Evolutionary conservation across 2,113 vertebrate species (phyloP), one percentile per base, ranked within the genome.

Genomic region (Casuarius casuarius): DNA sequence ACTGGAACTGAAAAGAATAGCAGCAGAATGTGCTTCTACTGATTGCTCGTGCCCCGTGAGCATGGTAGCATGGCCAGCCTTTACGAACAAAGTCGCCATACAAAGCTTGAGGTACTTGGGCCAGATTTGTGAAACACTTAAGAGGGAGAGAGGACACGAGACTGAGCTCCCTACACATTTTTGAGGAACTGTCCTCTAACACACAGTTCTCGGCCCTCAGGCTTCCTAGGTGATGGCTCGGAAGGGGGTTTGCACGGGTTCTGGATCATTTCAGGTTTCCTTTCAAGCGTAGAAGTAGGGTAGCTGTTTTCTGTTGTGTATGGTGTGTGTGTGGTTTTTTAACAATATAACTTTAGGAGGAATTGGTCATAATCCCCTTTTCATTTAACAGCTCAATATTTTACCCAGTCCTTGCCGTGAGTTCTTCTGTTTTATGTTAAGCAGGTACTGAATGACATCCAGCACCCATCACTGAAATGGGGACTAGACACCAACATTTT

Each of bases 161-260:
- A 56, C 17, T 6, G 31, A 23, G 22, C 74, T 33, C 19, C 29
- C 10, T 33, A 5, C 33, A 35, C 1, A 0, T 3, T 26, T 18
- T 83, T 48, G n/a, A 48, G 25, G 5, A 12, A 28, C 33, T 68
- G 12, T 49, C 61, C 38, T 61, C 70, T 54, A 46, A 33, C 13
- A 35, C n/a, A 13, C 7, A 5, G 1, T 29, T 70, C 65, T 62
- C 12, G 65, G 9, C 6, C 44, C 10, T 49, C 21, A 28, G 13
- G 8, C 20, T 66, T 12, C 14, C 15, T 13, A 28, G 31, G 35
- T 56, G 40, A 17, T 71, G 31, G 10, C 31, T 89, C 19, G 31
- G 48, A 70, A 83, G 4, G 22, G 26, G 11, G 8, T 26, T 92
- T 13, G 16, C 28, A 21, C 44, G 23, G 58, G 40, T 46, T 87